Base-by-base conservation (phyloP, 2,797 vertebrate genomes). In the Pogonophryne albipinna region DNA sequence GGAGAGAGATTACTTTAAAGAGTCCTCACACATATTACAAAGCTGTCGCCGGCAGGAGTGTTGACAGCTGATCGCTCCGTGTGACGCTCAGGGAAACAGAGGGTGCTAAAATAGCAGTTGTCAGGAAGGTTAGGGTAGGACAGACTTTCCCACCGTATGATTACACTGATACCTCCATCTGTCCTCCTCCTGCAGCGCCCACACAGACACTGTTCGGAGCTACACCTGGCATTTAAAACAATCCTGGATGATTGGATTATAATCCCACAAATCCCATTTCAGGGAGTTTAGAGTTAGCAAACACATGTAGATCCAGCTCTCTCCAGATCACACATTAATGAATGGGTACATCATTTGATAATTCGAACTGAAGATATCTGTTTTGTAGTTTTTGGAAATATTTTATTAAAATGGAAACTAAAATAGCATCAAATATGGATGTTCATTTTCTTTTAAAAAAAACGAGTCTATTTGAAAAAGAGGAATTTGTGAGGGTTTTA, bases 1-100 rank as follows among this genome's bases (percentile, higher is more conserved):
- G 14, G 38, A 65, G 46, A 51, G 69, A 82, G 71, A 90, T 84
- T 86, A 79, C 76, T 74, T 81, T 87, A 85, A 91, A 92, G 83
- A 88, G 88, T 57, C 55, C 64, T 87, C 78, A 71, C 83, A 81
- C 79, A 71, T 79, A 67, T 91, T 73, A 84, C 74, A 75, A 63
- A 84, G 85, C 78, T 60, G 85, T 85, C 82, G 76, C 31, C 62
- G 66, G 68, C 34, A 14, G 78, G 46, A 55, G 81, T 61, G 89
- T 61, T 85, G 85, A 90, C 76, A 80, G 82, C 82, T 67, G 84
- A 87, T 80, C 10, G 63, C 81, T 84, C 69, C 69, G 86, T 82
- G 85, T 74, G 88, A 82, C 8, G 72, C 81, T 74, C 76, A 51
- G 56, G 68, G 76, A 83, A 85, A 75, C 89, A 75, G 85, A 88